phyloP scores from a whole-genome alignment of 1,140 invertebrate species.

The Brachionus rotundiformis region DNA sequence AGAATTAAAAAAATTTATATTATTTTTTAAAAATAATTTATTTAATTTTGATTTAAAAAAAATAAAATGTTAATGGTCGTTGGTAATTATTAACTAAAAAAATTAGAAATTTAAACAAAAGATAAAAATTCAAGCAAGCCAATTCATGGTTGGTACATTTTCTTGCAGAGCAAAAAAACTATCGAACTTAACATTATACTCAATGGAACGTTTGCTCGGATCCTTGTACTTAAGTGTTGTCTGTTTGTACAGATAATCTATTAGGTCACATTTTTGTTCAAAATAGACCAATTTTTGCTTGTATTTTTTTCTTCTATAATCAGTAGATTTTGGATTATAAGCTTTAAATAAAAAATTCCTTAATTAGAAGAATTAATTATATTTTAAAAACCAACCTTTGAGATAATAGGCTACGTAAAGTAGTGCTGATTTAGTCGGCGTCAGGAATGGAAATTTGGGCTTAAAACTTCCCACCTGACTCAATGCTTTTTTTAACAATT shows the following conservation, averaged over 20 bases:
- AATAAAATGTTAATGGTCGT: no score
- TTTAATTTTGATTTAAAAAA: no score
- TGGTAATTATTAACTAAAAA: no score
- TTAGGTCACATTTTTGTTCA: constrained; percentile 63
- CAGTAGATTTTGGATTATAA: constrained; percentile 63
- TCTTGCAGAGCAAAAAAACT: constrained; percentile 58
- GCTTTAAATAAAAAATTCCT: constrained; percentile 58
- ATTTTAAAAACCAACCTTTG: constrained; percentile 31
- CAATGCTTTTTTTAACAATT: constrained; percentile 60
- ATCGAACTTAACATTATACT: constrained; percentile 62
- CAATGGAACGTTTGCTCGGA: constrained; percentile 58
- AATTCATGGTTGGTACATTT: constrained; percentile 48
- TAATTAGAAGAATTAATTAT: no score
- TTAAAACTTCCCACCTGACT: constrained; percentile 63
- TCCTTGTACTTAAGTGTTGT: constrained; percentile 63
- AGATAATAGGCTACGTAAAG: constrained; percentile 63
- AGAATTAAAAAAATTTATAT: no score
- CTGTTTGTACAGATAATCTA: constrained; percentile 62
- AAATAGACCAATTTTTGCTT: constrained; percentile 62
- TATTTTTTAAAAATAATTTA: no score
- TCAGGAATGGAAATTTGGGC: constrained; percentile 65
- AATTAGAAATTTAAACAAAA: background rate
- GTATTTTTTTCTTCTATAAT: constrained; percentile 63
- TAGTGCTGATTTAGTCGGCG: constrained; percentile 60
- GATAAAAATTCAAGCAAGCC: constrained; percentile 19